phyloP scores from a whole-genome alignment of 2,113 vertebrate genomes.

The Fulmarus glacialis region DNA sequence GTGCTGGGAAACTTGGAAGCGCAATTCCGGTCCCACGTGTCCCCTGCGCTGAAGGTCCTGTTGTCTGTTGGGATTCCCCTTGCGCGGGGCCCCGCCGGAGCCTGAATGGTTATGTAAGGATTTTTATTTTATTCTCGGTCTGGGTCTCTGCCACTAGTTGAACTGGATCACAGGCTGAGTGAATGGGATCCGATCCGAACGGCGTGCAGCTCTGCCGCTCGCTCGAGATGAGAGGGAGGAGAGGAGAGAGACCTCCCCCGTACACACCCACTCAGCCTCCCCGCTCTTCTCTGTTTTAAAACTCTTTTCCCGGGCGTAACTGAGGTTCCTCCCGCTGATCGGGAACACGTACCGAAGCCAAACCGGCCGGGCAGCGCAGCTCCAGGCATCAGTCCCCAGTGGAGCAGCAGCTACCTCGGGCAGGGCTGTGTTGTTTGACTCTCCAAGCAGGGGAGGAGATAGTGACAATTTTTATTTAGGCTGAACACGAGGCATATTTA shows the following conservation, averaged over 20 bases:
- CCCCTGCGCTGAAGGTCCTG: neutral
- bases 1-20: neutral
- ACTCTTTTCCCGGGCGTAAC: neutral
- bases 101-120: constrained; percentile 63
- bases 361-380: neutral
- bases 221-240: neutral
- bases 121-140: constrained; percentile 62
- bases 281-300: constrained; percentile 3
- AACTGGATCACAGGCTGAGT: constrained; percentile 47
- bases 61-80: constrained; percentile 65
- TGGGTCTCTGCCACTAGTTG: constrained; percentile 66
- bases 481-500: constrained; percentile 47
- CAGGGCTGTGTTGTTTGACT: constrained; percentile 33
- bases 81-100: constrained; percentile 11
- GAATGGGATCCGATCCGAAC: constrained; percentile 19
- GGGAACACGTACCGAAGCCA: neutral
- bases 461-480: constrained; percentile 33
- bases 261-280: neutral
- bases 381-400: neutral
- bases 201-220: neutral
- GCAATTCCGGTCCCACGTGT: rapidly evolving
- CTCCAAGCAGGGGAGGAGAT: constrained; percentile 32
- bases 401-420: neutral
- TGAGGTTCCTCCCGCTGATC: neutral
- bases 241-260: neutral